Conservation (phyloP, 2,888 invertebrate species). For the Caenorhabditis doughertyi region DNA sequence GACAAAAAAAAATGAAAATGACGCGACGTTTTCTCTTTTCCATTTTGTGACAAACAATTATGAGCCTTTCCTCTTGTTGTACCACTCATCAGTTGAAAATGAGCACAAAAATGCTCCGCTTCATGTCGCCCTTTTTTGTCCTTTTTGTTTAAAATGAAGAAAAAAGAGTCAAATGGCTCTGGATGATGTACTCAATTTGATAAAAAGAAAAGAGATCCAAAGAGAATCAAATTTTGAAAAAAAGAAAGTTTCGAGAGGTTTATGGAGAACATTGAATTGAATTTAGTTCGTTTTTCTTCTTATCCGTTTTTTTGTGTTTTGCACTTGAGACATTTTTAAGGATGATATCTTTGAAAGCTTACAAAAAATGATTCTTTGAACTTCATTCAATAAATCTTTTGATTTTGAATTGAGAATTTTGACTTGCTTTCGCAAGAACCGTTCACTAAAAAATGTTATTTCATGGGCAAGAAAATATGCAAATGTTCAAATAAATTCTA, state of each 20-base stretch:
- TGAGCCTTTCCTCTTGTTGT: slow-evolving; percentile 15
- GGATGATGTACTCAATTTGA: slow-evolving; percentile 13
- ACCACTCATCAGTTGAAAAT: slow-evolving; percentile 37
- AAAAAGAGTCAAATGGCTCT: background rate
- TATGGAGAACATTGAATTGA: slow-evolving; percentile 19
- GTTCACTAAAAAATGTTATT: too few species aligned
- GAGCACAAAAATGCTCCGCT: slow-evolving; percentile 30
- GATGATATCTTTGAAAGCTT: background rate
- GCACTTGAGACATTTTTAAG: background rate
- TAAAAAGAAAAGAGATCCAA: background rate
- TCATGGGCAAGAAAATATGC: too few species aligned
- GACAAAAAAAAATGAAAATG: slow-evolving; percentile 49
- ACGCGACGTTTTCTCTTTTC: slow-evolving; percentile 22
- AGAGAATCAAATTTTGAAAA: slow-evolving; percentile 14
- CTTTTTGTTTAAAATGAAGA: background rate
- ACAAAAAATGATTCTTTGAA: slow-evolving; percentile 2
- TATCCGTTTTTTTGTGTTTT: slow-evolving; percentile 12
- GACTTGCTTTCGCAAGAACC: too few species aligned
- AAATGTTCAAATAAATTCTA: too few species aligned
- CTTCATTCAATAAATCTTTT: background rate
- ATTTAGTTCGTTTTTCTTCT: slow-evolving; percentile 25
- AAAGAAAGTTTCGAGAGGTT: background rate
- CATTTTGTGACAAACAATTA: slow-evolving; percentile 6
- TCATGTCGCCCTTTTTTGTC: slow-evolving; percentile 6
- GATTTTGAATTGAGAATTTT: background rate